These are phyloP conservation scores for Dendrolimus houi DNA, from an alignment of 2,888 invertebrate genomes.

Conservation along the genomic window DNA sequence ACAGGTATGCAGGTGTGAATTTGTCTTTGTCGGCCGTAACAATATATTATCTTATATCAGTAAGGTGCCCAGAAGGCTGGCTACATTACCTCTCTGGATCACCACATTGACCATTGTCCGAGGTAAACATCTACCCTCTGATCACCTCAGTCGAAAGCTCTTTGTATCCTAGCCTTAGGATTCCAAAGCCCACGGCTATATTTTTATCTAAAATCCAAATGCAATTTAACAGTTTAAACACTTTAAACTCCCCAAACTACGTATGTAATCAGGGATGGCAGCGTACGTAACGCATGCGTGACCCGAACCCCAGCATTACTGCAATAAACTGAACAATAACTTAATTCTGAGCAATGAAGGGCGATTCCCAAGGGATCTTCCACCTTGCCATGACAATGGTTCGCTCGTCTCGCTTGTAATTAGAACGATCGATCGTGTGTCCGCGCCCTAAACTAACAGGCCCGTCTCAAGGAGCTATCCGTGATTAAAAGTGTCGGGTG, in stretches of 20 bases:
- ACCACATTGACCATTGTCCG: too few species aligned
- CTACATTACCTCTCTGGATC: too few species aligned
- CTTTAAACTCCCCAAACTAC: neutral
- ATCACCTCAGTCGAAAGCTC: too few species aligned
- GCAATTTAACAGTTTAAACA: neutral
- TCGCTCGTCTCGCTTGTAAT: slow-evolving; percentile 47
- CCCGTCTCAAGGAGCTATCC: neutral
- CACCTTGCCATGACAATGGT: slow-evolving; percentile 51
- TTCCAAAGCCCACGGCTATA: too few species aligned
- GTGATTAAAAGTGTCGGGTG: neutral
- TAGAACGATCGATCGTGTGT: slow-evolving; percentile 55
- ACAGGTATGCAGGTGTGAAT: too few species aligned
- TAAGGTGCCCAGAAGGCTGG: too few species aligned
- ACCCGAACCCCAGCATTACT: slow-evolving; percentile 63
- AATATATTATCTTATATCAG: too few species aligned
- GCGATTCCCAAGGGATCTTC: slow-evolving; percentile 45
- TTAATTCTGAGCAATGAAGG: slow-evolving; percentile 64
- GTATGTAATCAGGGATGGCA: neutral
- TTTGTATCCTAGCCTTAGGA: too few species aligned
- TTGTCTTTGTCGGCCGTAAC: too few species aligned
- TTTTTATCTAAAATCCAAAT: neutral
- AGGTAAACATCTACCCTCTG: too few species aligned
- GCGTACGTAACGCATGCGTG: slow-evolving; percentile 5
- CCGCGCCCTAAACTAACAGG: slow-evolving; percentile 34
- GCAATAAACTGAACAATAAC: slow-evolving; percentile 73